Percentiles rank a stretch among this genome's conserved stretches.
Evolutionary conservation across 2,113 vertebrate genomes (phyloP).

Genomic region (Kryptolebias marmoratus): DNA sequence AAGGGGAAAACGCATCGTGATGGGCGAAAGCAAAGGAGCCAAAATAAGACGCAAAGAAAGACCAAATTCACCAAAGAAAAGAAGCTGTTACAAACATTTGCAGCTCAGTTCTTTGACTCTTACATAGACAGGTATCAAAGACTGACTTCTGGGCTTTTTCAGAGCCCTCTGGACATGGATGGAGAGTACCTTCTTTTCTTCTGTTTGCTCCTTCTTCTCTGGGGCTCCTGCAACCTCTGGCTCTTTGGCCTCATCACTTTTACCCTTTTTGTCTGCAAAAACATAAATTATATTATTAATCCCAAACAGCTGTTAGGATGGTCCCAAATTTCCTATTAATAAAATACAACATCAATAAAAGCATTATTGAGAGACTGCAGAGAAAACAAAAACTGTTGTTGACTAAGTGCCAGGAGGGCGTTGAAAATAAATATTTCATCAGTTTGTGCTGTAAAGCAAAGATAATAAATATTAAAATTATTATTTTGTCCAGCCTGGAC

Average conservation of each 20-base stretch:
- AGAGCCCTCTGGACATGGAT: constrained; percentile 39
- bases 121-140: constrained; percentile 69
- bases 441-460: too few relatives aligned
- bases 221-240: constrained; percentile 39
- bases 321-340: too few relatives aligned
- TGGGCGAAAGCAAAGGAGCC: background rate
- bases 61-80: background rate
- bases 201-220: constrained; percentile 57
- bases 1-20: constrained; percentile 4
- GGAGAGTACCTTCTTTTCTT: constrained; percentile 69
- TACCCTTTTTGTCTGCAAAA: constrained; percentile 47
- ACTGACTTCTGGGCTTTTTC: constrained; percentile 68
- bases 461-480: too few relatives aligned
- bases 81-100: background rate
- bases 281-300: background rate
- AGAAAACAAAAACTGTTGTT: too few relatives aligned
- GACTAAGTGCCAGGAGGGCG: too few relatives aligned
- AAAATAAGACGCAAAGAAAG: constrained; percentile 12
- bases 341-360: too few relatives aligned
- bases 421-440: too few relatives aligned
- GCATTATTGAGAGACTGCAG: too few relatives aligned
- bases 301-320: background rate
- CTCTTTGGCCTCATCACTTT: constrained; percentile 58
- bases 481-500: too few relatives aligned
- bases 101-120: constrained; percentile 32